phyloP scores from a whole-genome alignment of 2,113 vertebrate genomes.

The Sula dactylatra region DNA sequence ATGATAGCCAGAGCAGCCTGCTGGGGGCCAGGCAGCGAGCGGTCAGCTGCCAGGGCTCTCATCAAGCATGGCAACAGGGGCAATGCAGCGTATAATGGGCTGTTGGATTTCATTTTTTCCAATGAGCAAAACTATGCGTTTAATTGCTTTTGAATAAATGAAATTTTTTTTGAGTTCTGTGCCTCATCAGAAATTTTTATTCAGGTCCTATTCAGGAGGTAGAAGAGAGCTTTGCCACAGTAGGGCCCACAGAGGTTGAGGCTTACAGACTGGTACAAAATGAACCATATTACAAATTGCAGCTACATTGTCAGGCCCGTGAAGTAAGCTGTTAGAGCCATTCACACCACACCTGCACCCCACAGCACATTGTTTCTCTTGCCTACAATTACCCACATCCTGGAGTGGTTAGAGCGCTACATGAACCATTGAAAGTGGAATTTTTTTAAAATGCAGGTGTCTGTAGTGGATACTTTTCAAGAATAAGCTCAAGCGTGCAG shows the following conservation, averaged over 20 bases:
- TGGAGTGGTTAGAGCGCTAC: constrained; percentile 5
- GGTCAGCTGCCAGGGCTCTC: background rate
- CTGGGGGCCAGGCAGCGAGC: background rate
- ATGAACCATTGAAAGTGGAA: background rate
- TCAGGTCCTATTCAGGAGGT: background rate
- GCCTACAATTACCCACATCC: background rate
- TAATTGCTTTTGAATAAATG: background rate
- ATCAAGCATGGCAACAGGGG: background rate
- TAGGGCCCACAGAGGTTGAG: background rate
- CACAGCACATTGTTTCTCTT: background rate
- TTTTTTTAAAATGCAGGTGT: background rate
- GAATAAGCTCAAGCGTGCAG: background rate
- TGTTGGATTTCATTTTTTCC: background rate
- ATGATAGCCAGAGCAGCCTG: background rate
- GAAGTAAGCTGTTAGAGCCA: background rate
- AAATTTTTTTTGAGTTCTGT: background rate
- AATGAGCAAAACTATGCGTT: background rate
- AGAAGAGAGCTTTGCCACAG: background rate
- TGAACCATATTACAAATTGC: background rate
- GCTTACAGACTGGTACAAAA: background rate
- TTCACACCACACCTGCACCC: background rate
- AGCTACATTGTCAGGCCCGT: background rate
- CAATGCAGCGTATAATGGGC: background rate
- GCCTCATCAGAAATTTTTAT: background rate
- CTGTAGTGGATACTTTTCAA: background rate